A percentile compares a stretch with the other conserved stretches of the same genome.
phyloP scores from a whole-genome alignment of 2,113 vertebrate genomes.

The Aspiorhynchus laticeps region DNA sequence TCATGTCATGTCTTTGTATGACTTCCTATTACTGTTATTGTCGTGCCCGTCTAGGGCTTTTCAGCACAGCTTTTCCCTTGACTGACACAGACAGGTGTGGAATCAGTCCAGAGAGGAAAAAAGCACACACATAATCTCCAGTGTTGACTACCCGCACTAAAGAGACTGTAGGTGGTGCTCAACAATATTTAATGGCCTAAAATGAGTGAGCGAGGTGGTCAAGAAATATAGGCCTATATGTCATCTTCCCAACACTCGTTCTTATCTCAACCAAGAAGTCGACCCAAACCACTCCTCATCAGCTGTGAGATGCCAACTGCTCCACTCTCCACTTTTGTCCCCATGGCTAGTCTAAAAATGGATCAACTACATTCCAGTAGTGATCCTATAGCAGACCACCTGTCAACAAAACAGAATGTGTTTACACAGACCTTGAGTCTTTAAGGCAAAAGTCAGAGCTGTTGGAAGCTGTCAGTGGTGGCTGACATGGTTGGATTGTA shows the following conservation, averaged over 20 bases:
- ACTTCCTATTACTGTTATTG: conserved; percentile 8
- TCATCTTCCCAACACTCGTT: neutral
- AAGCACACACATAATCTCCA: conserved; percentile 43
- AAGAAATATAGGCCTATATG: neutral
- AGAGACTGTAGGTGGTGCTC: neutral
- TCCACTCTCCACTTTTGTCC: neutral
- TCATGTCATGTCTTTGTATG: conserved; percentile 24
- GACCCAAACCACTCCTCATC: neutral
- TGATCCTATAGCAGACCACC: neutral
- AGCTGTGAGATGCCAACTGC: conserved; percentile 1
- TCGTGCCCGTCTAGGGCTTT: conserved; percentile 5
- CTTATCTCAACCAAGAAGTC: neutral
- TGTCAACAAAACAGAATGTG: conserved; percentile 18
- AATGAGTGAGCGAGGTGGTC: neutral
- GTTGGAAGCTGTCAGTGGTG: neutral
- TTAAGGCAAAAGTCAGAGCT: neutral
- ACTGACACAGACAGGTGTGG: conserved; percentile 54
- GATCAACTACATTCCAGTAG: conserved; percentile 18
- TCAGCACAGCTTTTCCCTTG: neutral
- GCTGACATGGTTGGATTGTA: neutral
- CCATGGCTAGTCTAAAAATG: neutral
- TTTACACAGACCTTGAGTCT: neutral
- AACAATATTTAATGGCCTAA: neutral
- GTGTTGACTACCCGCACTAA: neutral
- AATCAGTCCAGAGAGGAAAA: conserved; percentile 2